Evolutionary conservation across 2,888 invertebrate genomes (phyloP), one percentile per base, ranked within the genome.

Genomic region (Cephus runcator): DNA sequence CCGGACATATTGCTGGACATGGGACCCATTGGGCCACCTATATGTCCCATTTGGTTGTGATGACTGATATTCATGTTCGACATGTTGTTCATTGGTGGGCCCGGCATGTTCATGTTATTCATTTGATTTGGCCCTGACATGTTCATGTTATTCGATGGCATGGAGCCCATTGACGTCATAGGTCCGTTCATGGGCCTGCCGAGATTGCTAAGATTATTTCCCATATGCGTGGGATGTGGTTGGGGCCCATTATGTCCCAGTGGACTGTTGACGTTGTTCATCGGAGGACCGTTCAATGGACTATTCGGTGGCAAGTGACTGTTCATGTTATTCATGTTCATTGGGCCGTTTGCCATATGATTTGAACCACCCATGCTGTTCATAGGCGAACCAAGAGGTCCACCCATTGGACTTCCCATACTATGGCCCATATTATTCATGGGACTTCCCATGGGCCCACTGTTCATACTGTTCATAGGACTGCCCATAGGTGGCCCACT

Each of bases 161-260:
- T 94, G 68, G 94, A 94, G 77, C 93, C 93, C 93, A 94, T 94
- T 85, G 90, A 90, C 31, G 94, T 94, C 94, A 96, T 94, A 11
- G 96, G 95, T 86, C 96, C 95, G 81, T 96, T 95, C 93, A 96
- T 95, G 71, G 95, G 94, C 81, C 94, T 94, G 69, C 94, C 93
- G 81, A 91, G 82, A 79, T 89, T 89, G 81, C 87, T 90, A 75
- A 90, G 88, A 86, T 91, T 90, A 75, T 86, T 89, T 69, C 87
- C 90, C 88, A 91, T 89, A 78, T 91, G 91, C 83, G 89, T 91
- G 12, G 90, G 89, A 86, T 90, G 91, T 40, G 89, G 86, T 77
- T 90, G 90, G 76, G 90, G 88, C 79, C 90, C 89, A 80, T 90
- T 91, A 75, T 91, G 91, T 69, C 89, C 88, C 40, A 90, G 77